Percentiles rank a stretch among this genome's conserved stretches.
These are phyloP conservation scores for Pollenia amentaria DNA, from an alignment of 2,888 invertebrate species.

Conservation along the genomic window DNA sequence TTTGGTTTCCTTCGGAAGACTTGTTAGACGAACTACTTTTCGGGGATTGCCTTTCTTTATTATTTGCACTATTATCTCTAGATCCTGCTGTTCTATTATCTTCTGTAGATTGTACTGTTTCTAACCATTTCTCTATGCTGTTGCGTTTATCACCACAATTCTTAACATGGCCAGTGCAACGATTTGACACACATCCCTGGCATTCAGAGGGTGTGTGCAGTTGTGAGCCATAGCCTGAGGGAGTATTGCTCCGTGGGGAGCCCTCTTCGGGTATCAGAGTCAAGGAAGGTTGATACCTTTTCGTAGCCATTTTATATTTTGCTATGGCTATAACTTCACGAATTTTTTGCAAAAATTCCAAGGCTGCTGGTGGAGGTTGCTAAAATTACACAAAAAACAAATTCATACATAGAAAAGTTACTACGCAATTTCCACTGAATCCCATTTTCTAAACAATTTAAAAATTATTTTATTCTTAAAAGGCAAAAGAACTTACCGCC, in stretches of 20 bases:
- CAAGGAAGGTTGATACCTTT: constrained; percentile 91
- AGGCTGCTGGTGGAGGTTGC: constrained; percentile 95
- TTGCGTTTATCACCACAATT: constrained; percentile 89
- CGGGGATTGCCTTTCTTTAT: constrained; percentile 36
- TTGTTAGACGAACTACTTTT: constrained; percentile 12
- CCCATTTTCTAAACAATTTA: background rate
- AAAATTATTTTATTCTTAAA: constrained; percentile 16
- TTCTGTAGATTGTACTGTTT: constrained; percentile 87
- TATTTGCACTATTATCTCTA: background rate
- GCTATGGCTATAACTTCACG: constrained; percentile 95
- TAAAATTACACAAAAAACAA: constrained; percentile 83
- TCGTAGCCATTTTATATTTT: constrained; percentile 93
- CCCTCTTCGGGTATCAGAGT: constrained; percentile 92
- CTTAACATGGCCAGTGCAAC: constrained; percentile 80
- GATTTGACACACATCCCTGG: constrained; percentile 78
- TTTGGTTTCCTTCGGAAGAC: background rate
- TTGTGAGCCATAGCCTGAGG: constrained; percentile 85
- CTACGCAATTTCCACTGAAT: constrained; percentile 50
- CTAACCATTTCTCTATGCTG: constrained; percentile 91
- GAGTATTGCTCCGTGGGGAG: constrained; percentile 76
- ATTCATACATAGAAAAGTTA: constrained; percentile 41
- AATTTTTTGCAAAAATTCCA: constrained; percentile 95
- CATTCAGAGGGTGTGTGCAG: constrained; percentile 80
- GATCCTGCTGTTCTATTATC: constrained; percentile 37
- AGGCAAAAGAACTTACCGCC: constrained; percentile 86